Base-by-base conservation (phyloP, 2,888 invertebrate species). In the Drosophila prolongata region DNA sequence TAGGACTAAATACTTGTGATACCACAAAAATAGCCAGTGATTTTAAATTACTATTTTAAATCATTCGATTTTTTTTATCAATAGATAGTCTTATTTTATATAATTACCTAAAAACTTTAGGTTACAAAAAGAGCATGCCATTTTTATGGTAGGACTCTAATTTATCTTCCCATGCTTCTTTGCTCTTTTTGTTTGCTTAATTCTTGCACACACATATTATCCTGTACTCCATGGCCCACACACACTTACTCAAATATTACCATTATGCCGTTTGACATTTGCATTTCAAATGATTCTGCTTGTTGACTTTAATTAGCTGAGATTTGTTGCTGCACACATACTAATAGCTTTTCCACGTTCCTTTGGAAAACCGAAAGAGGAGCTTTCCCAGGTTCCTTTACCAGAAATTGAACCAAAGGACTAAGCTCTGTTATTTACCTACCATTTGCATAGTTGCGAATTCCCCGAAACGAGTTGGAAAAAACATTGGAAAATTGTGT, bases 251-350 rank as follows among this genome's bases (percentile, higher is more conserved):
- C 46, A 19, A 54, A 66, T 46, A 34, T 46, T 27, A 24, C 47
- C 67, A 69, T 77, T 77, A 61, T 82, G 71, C 54, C 72, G 61
- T 79, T 80, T 87, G 79, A 79, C 79, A 89, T 89, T 90, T 90
- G 79, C 88, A 90, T 88, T 84, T 78, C 75, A 89, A 89, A 90
- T 90, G 84, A 80, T 77, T 80, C 77, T 80, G 74, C 74, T 61
- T 90, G 82, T 90, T 90, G 90, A 90, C 84, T 90, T 87, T 85
- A 88, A 90, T 90, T 90, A 90, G 90, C 84, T 77, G 78, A 78
- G 87, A 87, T 83, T 88, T 86, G 47, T 67, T 56, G 27, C 53
- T 40, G 24, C 37, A 38, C 30, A 14, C 16, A 47, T 60, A 71
- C 70, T 81, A 73, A 84, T 73, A 66, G 65, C 66, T 67, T 65